Base-by-base conservation (phyloP, 2,797 vertebrate genomes). In the Antrozous pallidus region DNA sequence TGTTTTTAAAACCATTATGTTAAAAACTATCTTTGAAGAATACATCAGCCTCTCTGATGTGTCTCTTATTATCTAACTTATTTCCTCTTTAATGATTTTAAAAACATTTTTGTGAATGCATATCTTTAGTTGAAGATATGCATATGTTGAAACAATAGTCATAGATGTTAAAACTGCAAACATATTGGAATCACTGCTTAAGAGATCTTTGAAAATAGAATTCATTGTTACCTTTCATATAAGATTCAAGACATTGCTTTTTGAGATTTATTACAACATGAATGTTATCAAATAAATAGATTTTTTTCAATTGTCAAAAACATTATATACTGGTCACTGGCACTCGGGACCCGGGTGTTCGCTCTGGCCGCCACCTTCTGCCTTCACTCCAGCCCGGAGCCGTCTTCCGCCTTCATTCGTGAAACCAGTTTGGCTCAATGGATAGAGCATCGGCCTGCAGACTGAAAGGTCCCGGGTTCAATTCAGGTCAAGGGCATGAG, bases 291-390 rank as follows among this genome's bases (percentile, higher is more conserved):
- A 73, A 80, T 40, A 75, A 56, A 51, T 63, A 69, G 33, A 51
- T 81, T 77, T 45, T 61, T 85, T 93, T 82, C 45, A 92, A 38
- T 86, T 36, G 49, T 82, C 69, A 82, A 77, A 93, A 56, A 47
- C 1, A n/a, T n/a, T n/a, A n/a, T n/a, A n/a, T n/a, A n/a, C n/a
- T n/a, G n/a, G n/a, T n/a, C n/a, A n/a, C n/a, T n/a, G n/a, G n/a
- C n/a, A n/a, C n/a, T n/a, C n/a, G n/a, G n/a, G n/a, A n/a, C n/a
- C n/a, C n/a, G n/a, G n/a, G n/a, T n/a, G n/a, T n/a, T n/a, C n/a
- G n/a, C n/a, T n/a, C n/a, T n/a, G n/a, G n/a, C n/a, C n/a, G n/a
- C n/a, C n/a, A n/a, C n/a, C n/a, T n/a, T n/a, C n/a, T n/a, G n/a
- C n/a, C n/a, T n/a, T n/a, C n/a, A n/a, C n/a, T n/a, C n/a, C n/a